Evolutionary conservation across 2,888 invertebrate genomes (phyloP).

Genomic region (Caenorhabditis panamensis): DNA sequence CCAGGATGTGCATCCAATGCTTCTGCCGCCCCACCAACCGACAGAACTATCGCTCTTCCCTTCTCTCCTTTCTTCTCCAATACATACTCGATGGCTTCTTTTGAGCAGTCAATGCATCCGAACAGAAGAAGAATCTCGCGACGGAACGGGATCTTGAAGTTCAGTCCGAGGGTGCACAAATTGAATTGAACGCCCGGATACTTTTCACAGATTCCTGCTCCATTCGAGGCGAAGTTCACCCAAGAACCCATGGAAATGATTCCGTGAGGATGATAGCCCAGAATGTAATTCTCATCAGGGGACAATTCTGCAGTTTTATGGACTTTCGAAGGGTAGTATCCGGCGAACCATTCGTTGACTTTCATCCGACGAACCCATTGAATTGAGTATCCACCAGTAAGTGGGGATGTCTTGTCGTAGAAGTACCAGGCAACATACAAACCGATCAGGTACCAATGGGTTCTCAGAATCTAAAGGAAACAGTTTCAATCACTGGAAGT

Average conservation of each 20-base stretch:
- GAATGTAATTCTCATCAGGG: slow-evolving; percentile 66
- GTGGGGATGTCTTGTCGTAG: slow-evolving; percentile 85
- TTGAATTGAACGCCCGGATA: slow-evolving; percentile 14
- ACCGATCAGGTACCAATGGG: slow-evolving; percentile 53
- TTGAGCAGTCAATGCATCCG: slow-evolving; percentile 59
- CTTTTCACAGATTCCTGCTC: slow-evolving; percentile 82
- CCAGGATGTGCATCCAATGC: slow-evolving; percentile 88
- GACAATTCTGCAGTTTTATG: slow-evolving; percentile 89
- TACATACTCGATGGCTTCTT: slow-evolving; percentile 54
- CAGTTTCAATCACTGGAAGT: background rate
- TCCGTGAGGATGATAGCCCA: slow-evolving; percentile 93
- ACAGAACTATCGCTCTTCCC: slow-evolving; percentile 45
- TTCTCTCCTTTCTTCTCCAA: slow-evolving; percentile 40
- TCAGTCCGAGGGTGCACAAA: slow-evolving; percentile 47
- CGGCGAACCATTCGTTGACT: slow-evolving; percentile 84
- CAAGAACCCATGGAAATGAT: slow-evolving; percentile 89
- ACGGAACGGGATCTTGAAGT: slow-evolving; percentile 38
- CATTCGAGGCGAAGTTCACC: slow-evolving; percentile 88
- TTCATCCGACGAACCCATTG: slow-evolving; percentile 45
- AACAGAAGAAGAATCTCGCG: slow-evolving; percentile 82
- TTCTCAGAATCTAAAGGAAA: slow-evolving; percentile 79
- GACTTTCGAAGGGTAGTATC: slow-evolving; percentile 89
- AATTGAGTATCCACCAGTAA: slow-evolving; percentile 77
- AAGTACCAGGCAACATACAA: slow-evolving; percentile 84
- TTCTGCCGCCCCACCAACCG: slow-evolving; percentile 87